Base-by-base conservation (phyloP, 2,888 invertebrate species). In the Tetragonisca angustula region DNA sequence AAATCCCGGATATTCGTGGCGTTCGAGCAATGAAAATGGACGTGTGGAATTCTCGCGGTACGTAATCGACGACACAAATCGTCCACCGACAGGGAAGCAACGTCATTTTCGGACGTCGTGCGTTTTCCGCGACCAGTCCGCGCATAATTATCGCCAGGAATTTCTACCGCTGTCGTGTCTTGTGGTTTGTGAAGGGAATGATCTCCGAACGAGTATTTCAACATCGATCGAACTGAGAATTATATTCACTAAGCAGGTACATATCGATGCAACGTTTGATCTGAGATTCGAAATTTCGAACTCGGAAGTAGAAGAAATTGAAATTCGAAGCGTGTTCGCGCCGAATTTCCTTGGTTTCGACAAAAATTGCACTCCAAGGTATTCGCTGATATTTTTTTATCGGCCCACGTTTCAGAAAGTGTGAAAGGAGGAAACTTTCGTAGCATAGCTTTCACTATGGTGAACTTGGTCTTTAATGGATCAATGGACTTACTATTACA, bases 21-120 rank as follows among this genome's bases (percentile, higher is more conserved):
- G 32, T 49, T 62, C 32, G n/a, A 36, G 36, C 65, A 68, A 88
- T 86, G 84, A 88, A 88, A 84, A 88, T 79, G 72, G 88, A 81
- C 87, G 70, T 73, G 75, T 52, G 24, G 68, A 77, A 84, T 86
- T 88, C 81, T 85, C 67, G 43, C 62, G 78, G 68, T 79, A 72
- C 80, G 76, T 82, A 86, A 88, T 86, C 77, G 74, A 80, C 77
- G 67, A 54, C 54, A 62, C 56, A 78, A 61, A 64, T 59, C 77
- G 70, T 79, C 68, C 62, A 61, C 72, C 72, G 68, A 70, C 78
- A 68, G 64, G 69, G 77, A 80, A 82, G 73, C 82, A 80, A 84
- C 72, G 80, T 86, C 76, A 88, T 72, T 89, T 89, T 82, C 61
- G 80, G 64, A 78, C 65, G 74, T 78, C 68, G 73, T 81, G 52